Conservation (phyloP, 2,888 invertebrate species). For the Tiphia femorata region DNA sequence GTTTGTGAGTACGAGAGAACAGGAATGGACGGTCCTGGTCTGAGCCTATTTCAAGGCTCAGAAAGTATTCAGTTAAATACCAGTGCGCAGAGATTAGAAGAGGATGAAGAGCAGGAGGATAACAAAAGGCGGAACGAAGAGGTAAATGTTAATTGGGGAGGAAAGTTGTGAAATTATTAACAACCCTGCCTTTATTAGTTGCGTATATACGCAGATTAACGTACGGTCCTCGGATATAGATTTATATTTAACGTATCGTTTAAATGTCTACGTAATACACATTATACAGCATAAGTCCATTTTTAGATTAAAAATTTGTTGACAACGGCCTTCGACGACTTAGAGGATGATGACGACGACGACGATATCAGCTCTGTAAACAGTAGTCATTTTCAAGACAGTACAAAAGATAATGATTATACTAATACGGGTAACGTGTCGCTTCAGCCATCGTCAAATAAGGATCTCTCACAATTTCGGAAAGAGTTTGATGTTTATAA, state of each 20-base stretch:
- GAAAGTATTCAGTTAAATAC: conserved; percentile 77
- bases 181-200: no score
- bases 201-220: no score
- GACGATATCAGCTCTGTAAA: conserved; percentile 76
- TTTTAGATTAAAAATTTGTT: conserved; percentile 75
- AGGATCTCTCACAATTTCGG: conserved; percentile 48
- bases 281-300: neutral
- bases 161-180: no score
- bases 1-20: conserved; percentile 43
- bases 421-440: conserved; percentile 37
- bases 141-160: no score
- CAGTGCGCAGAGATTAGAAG: conserved; percentile 75
- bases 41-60: conserved; percentile 80
- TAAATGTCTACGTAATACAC: neutral
- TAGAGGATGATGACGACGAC: conserved; percentile 73
- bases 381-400: conserved; percentile 63
- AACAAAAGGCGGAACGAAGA: conserved; percentile 77
- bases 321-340: conserved; percentile 78
- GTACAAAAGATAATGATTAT: conserved; percentile 46
- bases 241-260: no score
- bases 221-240: no score
- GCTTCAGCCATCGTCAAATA: conserved; percentile 37
- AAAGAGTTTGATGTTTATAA: conserved; percentile 53
- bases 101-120: conserved; percentile 80
- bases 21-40: conserved; percentile 72